phyloP scores from a whole-genome alignment of 2,888 invertebrate genomes.

The Drosophila emarginata region DNA sequence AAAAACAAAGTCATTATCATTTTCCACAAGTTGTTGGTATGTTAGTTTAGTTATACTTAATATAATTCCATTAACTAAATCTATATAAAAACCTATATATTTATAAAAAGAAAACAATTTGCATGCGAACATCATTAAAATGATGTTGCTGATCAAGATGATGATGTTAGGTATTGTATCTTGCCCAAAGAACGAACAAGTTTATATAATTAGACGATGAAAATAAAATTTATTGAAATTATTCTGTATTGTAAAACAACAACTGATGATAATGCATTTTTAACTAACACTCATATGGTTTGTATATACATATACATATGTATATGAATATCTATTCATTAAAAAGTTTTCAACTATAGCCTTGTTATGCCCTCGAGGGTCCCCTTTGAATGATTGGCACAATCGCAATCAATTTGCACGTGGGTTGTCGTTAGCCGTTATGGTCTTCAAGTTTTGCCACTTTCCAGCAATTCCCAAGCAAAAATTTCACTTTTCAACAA shows the following conservation, averaged over 20 bases:
- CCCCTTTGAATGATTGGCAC: constrained; percentile 64
- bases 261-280: constrained; percentile 3
- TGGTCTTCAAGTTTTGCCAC: constrained; percentile 19
- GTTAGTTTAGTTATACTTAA: constrained; percentile 69
- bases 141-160: constrained; percentile 30
- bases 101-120: constrained; percentile 56
- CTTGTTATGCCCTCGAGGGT: constrained; percentile 38
- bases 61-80: constrained; percentile 62
- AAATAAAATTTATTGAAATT: constrained; percentile 63
- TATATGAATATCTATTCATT: constrained; percentile 50
- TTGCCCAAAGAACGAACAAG: constrained; percentile 81
- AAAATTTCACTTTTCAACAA: constrained; percentile 65
- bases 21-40: constrained; percentile 73
- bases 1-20: constrained; percentile 60
- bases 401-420: constrained; percentile 61
- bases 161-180: constrained; percentile 59
- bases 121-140: constrained; percentile 63
- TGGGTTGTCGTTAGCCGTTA: constrained; percentile 17
- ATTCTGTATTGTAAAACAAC: constrained; percentile 26
- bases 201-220: constrained; percentile 65
- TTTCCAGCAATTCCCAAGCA: constrained; percentile 31
- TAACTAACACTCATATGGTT: constrained; percentile 1
- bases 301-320: constrained; percentile 11
- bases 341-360: constrained; percentile 52
- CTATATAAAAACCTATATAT: constrained; percentile 54